phyloP scores from a whole-genome alignment of 2,888 invertebrate genomes.

The Rhaphigaster nebulosa region DNA sequence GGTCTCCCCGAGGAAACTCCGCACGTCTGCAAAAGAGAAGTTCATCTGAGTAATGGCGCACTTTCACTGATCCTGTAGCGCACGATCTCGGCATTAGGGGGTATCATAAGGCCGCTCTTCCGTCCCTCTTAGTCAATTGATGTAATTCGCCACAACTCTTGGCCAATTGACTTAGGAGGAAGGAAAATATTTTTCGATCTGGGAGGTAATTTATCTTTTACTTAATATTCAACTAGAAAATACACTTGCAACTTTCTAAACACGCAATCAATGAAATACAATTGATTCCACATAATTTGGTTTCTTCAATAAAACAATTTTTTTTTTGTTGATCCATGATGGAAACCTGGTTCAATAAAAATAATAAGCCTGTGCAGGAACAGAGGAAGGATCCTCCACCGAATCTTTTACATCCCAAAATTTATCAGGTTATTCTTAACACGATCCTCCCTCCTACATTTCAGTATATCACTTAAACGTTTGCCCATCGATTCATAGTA shows the following conservation, averaged over 20 bases:
- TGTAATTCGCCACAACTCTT: not conserved
- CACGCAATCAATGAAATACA: not conserved
- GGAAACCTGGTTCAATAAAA: no score
- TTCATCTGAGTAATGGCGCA: not conserved
- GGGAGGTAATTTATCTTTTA: not conserved
- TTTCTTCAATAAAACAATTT: no score
- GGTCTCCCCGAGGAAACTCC: conserved; percentile 64
- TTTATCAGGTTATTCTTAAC: no score
- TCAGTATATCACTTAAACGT: no score
- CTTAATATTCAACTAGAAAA: not conserved
- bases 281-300: not conserved
- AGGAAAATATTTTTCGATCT: not conserved
- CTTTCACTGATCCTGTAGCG: not conserved
- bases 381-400: no score
- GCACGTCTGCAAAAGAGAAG: conserved; percentile 63
- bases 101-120: not conserved
- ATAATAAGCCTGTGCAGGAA: no score
- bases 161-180: not conserved
- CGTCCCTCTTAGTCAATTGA: not conserved
- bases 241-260: not conserved
- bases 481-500: no score
- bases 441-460: no score
- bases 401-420: no score
- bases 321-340: no score
- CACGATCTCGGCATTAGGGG: not conserved